These are phyloP conservation scores for Chromobotia macracanthus DNA, from an alignment of 2,797 vertebrate genomes.

Conservation along the genomic window DNA sequence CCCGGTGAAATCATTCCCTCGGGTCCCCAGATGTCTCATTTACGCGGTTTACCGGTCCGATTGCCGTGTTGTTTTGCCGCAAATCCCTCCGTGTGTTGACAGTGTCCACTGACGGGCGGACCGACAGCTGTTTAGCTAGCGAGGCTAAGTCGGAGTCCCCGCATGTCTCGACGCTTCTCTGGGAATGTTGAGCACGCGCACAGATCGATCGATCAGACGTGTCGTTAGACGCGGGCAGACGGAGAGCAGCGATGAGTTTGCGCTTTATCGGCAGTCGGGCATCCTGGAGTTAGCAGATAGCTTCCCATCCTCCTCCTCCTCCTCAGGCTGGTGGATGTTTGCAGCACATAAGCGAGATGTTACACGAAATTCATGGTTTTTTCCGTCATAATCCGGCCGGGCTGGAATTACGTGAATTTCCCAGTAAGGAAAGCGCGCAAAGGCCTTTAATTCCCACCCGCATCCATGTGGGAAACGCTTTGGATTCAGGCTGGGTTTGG, in stretches of 20 bases:
- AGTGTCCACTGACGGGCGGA: constrained; percentile 4
- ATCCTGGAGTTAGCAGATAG: constrained; percentile 58
- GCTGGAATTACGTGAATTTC: neutral
- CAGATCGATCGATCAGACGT: neutral
- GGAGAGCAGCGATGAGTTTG: neutral
- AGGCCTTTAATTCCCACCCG: constrained; percentile 68
- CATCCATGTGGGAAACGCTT: constrained; percentile 70
- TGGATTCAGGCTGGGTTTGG: constrained; percentile 42
- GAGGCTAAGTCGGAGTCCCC: constrained; percentile 16
- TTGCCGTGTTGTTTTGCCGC: neutral
- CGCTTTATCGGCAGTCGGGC: constrained; percentile 19
- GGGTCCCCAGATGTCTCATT: neutral
- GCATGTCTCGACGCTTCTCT: no score
- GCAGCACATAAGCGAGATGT: no score
- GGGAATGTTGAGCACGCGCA: no score
- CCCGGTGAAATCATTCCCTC: neutral
- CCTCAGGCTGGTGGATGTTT: constrained; percentile 33
- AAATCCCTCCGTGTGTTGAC: constrained; percentile 10
- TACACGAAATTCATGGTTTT: no score
- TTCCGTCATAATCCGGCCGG: neutral
- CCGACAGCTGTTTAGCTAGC: constrained; percentile 36
- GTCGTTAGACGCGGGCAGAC: neutral
- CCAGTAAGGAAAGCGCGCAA: constrained; percentile 31
- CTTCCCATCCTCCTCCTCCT: constrained; percentile 20
- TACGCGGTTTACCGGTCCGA: neutral